These are phyloP conservation scores for Montipora sp. DNA, from an alignment of 64 coral and sea anemone species.

Conservation along the genomic window DNA sequence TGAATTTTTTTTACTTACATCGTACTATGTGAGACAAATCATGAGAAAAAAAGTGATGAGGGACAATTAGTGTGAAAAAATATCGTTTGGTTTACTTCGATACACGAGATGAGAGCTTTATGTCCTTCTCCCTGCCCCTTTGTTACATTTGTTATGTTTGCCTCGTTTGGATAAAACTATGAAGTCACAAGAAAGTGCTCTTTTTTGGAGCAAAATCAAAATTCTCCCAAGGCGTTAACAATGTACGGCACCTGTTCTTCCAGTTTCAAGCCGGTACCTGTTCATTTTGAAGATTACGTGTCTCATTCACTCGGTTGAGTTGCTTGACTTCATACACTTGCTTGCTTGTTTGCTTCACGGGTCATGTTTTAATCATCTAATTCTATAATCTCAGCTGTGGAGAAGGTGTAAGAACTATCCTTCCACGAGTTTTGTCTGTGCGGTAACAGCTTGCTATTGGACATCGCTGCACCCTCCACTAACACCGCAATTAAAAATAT, in stretches of 20 bases:
- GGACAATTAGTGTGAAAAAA: too few relatives aligned
- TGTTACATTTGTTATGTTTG: too few relatives aligned
- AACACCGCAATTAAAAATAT: slow-evolving; percentile 31
- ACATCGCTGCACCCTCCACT: background rate
- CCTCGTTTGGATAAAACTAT: background rate
- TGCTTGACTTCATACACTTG: too few relatives aligned
- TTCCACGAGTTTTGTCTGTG: background rate
- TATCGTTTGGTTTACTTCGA: too few relatives aligned
- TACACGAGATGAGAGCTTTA: too few relatives aligned
- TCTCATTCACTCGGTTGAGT: too few relatives aligned
- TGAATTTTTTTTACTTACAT: too few relatives aligned
- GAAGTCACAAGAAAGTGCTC: background rate
- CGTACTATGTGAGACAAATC: too few relatives aligned
- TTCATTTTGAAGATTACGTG: too few relatives aligned
- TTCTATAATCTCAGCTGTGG: slow-evolving; percentile 15
- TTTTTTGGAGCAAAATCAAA: background rate
- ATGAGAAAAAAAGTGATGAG: too few relatives aligned
- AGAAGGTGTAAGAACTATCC: background rate
- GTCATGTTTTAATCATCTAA: background rate
- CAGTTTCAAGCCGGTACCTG: background rate
- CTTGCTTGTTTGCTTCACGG: background rate
- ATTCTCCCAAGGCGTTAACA: too few relatives aligned
- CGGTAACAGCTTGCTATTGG: background rate
- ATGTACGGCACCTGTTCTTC: background rate
- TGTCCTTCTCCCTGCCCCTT: too few relatives aligned